Evolutionary conservation across 2,888 invertebrate species (phyloP).

Genomic region (Drosophila merina): DNA sequence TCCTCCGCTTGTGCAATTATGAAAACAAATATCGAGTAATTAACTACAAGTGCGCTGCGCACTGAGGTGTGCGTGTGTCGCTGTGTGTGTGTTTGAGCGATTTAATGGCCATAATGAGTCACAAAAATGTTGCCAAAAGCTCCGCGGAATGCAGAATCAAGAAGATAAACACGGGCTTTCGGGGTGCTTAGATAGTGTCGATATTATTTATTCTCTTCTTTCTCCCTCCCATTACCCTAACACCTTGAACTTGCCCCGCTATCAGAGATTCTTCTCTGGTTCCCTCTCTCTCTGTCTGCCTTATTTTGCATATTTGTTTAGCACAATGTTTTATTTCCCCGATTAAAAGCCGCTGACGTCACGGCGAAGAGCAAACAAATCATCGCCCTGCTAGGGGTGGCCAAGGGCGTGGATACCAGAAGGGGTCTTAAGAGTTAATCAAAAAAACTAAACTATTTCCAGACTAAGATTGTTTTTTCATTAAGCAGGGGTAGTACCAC

Average conservation of each 20-base stretch:
- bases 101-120: slow-evolving; percentile 52
- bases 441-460: too few relatives aligned
- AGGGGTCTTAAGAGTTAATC: not conserved
- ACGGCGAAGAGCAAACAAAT: slow-evolving; percentile 34
- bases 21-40: slow-evolving; percentile 44
- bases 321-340: slow-evolving; percentile 23
- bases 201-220: not conserved
- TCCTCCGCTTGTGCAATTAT: slow-evolving; percentile 27
- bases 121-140: slow-evolving; percentile 37
- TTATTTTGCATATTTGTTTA: slow-evolving; percentile 40
- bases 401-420: not conserved
- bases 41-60: slow-evolving; percentile 21
- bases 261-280: slow-evolving; percentile 22
- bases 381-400: not conserved
- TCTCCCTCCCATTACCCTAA: not conserved
- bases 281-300: slow-evolving; percentile 1
- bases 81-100: not conserved
- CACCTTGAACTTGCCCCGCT: slow-evolving; percentile 60
- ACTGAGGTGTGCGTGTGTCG: slow-evolving; percentile 6
- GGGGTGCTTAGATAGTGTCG: not conserved
- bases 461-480: too few relatives aligned
- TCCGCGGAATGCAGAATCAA: slow-evolving; percentile 15
- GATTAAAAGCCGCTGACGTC: slow-evolving; percentile 32
- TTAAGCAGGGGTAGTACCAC: not conserved
- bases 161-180: slow-evolving; percentile 30